Percentiles rank a stretch among this genome's conserved stretches.
phyloP scores from a whole-genome alignment of 2,113 vertebrate genomes.

The Mellivora capensis region DNA sequence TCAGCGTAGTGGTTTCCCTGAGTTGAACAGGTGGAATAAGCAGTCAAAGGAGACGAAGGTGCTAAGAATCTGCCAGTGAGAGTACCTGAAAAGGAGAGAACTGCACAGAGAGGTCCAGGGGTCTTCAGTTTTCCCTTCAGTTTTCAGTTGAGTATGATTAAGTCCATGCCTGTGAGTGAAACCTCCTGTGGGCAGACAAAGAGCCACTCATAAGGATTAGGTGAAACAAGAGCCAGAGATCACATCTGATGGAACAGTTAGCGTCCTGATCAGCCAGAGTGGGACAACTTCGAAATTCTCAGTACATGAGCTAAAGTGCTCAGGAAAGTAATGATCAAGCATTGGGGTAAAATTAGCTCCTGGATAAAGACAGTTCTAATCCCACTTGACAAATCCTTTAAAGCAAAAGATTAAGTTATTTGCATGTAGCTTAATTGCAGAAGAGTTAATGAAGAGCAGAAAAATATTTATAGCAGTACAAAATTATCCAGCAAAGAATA shows the following conservation, averaged over 20 bases:
- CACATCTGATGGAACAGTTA: not conserved
- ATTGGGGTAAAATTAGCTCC: not conserved
- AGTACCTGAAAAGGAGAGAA: not conserved
- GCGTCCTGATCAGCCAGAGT: not conserved
- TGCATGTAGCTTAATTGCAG: not conserved
- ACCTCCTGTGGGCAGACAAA: not conserved
- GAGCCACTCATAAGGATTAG: not conserved
- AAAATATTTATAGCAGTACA: not conserved
- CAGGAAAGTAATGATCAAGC: not conserved
- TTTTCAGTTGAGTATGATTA: not conserved
- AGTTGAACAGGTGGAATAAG: too few species aligned
- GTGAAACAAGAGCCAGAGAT: not conserved
- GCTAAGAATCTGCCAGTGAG: not conserved
- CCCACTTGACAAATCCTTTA: not conserved
- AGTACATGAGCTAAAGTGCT: too few species aligned
- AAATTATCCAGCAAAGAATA: not conserved
- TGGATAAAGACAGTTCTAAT: not conserved
- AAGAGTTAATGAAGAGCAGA: not conserved
- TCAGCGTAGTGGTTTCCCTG: not conserved
- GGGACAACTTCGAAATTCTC: not conserved
- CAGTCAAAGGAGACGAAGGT: not conserved
- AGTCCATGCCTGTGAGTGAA: not conserved
- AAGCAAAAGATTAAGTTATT: not conserved
- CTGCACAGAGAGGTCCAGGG: not conserved
- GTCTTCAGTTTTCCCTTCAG: not conserved